Base-by-base conservation (phyloP, 2,113 vertebrate species). In the Macroglossus sobrinus region DNA sequence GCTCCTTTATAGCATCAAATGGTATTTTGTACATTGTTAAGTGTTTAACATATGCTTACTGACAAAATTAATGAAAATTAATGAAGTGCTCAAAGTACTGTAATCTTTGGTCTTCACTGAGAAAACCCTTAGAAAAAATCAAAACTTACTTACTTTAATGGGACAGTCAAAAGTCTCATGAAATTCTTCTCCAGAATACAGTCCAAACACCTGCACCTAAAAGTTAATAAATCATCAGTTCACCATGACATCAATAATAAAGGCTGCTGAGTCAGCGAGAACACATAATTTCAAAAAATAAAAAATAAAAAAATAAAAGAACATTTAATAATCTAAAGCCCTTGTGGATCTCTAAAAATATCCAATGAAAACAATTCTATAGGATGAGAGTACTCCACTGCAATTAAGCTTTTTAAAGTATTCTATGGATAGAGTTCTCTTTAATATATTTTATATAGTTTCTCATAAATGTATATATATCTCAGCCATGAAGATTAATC, bases 141-240 rank as follows among this genome's bases (percentile, higher is more conserved):
- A 81, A 96, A 89, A 78, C 45, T 61, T 91, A 61, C 99, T 99
- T 99, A 99, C 99, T 99, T 99, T 99, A 98, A 99, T 99, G 94
- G 99, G 99, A 98, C 99, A 99, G 98, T 99, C 99, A 97, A 99
- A 99, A 1, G 98, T 99, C 98, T 99, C 99, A 28, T 99, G 99
- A 98, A 99, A 99, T 97, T 99, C 99, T 98, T 99, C 99, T 38
- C 99, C 99, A 59, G 99, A 99, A 97, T 99, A 99, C 55, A 99
- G 98, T 80, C 99, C 99, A 94, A 99, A 99, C 68, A 99, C 99
- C 90, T 99, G 99, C 45, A 99, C 99, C 99, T 99, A 97, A 94
- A 95, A 89, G 69, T 53, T 94, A 95, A 91, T 18, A 63, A 6
- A 43, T 1, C 6, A n/a, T 98, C 72, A 95, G 63, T 30, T 93